A percentile compares a stretch with the other conserved stretches of the same genome.
Evolutionary conservation across 1,140 invertebrate genomes (phyloP).

Genomic region (Eurosta solidaginis): DNA sequence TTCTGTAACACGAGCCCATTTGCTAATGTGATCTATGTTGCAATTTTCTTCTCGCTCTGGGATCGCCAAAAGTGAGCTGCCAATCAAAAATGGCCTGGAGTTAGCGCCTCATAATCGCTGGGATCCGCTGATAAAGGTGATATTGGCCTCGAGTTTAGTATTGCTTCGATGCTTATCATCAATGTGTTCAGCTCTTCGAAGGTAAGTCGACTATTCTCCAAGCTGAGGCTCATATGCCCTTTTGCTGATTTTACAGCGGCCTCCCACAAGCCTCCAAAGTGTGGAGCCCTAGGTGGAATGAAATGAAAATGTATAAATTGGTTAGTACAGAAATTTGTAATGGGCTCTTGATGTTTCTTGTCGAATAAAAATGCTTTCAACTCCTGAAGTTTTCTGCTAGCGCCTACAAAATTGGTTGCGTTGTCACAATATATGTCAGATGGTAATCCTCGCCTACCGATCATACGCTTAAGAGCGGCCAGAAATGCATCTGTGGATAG

Average conservation of each 20-base stretch:
- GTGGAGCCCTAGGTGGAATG: constrained; percentile 41
- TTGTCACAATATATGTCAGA: constrained; percentile 45
- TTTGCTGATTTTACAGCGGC: constrained; percentile 46
- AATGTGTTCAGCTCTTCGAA: constrained; percentile 42
- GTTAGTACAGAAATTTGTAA: background rate
- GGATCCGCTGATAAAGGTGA: constrained; percentile 43
- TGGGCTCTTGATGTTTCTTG: background rate
- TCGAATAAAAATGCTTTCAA: background rate
- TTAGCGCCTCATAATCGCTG: constrained; percentile 41
- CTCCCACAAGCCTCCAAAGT: constrained; percentile 42
- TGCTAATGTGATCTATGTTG: too few relatives aligned
- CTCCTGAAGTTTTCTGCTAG: constrained; percentile 34
- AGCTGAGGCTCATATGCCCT: constrained; percentile 38
- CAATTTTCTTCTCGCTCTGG: background rate
- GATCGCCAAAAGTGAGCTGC: too few relatives aligned
- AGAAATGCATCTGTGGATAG: constrained; percentile 45
- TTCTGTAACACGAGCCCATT: too few relatives aligned
- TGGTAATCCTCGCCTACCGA: constrained; percentile 40
- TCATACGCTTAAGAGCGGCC: constrained; percentile 44
- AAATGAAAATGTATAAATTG: constrained; percentile 44
- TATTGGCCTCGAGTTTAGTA: constrained; percentile 42
- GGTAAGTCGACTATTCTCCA: constrained; percentile 36
- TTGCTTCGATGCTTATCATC: constrained; percentile 40
- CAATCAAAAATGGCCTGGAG: constrained; percentile 56
- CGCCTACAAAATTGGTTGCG: constrained; percentile 47